These are phyloP conservation scores for Pomatostomus ruficeps DNA, from an alignment of 2,113 vertebrate species.

Conservation along the genomic window DNA sequence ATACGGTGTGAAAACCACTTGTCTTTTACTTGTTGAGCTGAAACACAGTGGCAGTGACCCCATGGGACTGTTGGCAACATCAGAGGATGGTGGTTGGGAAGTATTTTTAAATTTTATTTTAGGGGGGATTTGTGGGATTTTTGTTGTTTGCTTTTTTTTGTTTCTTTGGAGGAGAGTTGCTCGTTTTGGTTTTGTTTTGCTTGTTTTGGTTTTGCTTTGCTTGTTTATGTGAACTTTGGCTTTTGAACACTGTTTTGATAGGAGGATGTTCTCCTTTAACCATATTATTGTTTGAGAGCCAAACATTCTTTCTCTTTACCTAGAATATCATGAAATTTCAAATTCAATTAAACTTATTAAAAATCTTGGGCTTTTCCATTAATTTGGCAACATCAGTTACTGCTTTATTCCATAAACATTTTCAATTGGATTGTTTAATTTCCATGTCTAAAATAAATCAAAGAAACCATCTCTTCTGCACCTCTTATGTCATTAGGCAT, in stretches of 20 bases:
- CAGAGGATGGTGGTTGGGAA: not conserved
- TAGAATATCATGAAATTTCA: slow-evolving; percentile 37
- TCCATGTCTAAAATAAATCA: not conserved
- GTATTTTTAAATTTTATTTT: not conserved
- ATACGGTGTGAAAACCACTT: not conserved
- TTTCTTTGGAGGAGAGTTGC: not conserved
- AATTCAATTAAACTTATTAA: slow-evolving; percentile 56
- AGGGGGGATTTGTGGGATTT: not conserved
- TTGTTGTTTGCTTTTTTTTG: not conserved
- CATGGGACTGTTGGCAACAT: not conserved
- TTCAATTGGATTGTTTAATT: not conserved
- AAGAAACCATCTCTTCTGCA: not conserved
- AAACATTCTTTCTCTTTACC: not conserved
- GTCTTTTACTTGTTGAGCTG: not conserved
- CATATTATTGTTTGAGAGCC: not conserved
- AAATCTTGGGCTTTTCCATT: slow-evolving; percentile 34
- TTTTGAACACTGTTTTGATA: not conserved
- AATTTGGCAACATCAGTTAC: slow-evolving; percentile 30
- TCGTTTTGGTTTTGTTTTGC: not conserved
- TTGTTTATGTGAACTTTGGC: not conserved
- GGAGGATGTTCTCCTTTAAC: not conserved
- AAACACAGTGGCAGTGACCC: not conserved
- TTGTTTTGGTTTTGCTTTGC: not conserved
- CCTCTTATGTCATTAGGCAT: not conserved
- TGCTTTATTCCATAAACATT: not conserved